Conservation (phyloP, 2,888 invertebrate species). For the Coronaproctus castanopsis region DNA sequence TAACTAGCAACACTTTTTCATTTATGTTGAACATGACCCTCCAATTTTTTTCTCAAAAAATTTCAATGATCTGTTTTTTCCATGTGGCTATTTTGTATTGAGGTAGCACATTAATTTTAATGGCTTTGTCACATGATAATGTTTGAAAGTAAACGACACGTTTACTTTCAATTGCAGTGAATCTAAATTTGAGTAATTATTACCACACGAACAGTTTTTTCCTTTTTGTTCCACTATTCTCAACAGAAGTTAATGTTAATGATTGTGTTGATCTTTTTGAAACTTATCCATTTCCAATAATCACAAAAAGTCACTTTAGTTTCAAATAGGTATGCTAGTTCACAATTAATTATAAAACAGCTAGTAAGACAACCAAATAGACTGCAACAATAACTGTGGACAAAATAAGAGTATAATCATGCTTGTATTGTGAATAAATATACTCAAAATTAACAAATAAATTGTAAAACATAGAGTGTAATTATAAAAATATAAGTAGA, state of each 20-base stretch:
- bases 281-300: slow-evolving; percentile 4
- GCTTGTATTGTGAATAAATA: neutral
- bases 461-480: neutral
- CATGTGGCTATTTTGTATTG: slow-evolving; percentile 1
- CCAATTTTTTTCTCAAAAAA: slow-evolving; percentile 1
- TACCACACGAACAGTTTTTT: neutral
- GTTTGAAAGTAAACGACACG: slow-evolving; percentile 3
- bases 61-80: neutral
- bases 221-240: slow-evolving; percentile 1
- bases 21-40: slow-evolving; percentile 15
- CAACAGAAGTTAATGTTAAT: neutral
- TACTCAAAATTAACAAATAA: neutral
- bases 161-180: slow-evolving; percentile 1
- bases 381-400: neutral
- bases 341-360: too few species aligned
- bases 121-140: slow-evolving; percentile 3
- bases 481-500: neutral
- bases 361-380: neutral
- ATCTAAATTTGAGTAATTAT: slow-evolving; percentile 2
- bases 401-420: neutral
- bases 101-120: slow-evolving; percentile 1
- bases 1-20: slow-evolving; percentile 19
- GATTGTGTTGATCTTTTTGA: slow-evolving; percentile 2
- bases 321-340: neutral
- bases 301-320: neutral